Conservation (phyloP, 2,888 invertebrate species). For the Pristionchus mayeri region DNA sequence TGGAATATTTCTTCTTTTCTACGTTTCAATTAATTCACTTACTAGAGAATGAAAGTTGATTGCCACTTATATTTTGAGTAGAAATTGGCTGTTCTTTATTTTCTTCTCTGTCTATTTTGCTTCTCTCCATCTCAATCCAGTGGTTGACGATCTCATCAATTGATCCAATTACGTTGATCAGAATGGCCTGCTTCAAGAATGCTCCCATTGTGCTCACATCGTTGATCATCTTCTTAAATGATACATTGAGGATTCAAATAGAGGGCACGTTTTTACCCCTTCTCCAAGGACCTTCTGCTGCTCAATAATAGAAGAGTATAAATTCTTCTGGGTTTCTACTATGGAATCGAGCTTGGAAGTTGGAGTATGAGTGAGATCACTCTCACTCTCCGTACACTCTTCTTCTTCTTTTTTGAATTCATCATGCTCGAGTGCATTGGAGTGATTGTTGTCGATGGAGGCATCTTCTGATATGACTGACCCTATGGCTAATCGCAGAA, state of each 20-base stretch:
- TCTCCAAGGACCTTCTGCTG: neutral
- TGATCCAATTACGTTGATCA: conserved; percentile 86
- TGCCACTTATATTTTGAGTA: neutral
- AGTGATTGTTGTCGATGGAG: neutral
- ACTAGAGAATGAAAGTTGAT: neutral
- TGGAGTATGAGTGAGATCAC: neutral
- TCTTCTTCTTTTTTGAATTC: neutral
- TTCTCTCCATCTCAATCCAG: neutral
- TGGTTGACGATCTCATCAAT: conserved; percentile 83
- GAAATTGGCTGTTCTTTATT: neutral
- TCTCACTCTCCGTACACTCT: neutral
- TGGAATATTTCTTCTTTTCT: neutral
- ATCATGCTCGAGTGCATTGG: neutral
- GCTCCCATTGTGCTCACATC: conserved; percentile 87
- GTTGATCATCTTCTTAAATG: neutral
- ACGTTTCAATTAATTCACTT: neutral
- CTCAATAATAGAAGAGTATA: conserved; percentile 14
- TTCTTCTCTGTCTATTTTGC: neutral
- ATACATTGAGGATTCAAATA: neutral
- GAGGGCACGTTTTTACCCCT: neutral
- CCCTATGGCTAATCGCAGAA: neutral
- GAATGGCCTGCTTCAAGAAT: conserved; percentile 90
- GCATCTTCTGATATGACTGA: neutral
- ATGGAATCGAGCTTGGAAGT: neutral
- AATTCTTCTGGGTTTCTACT: neutral